phyloP scores from a whole-genome alignment of 2,113 vertebrate genomes.

The Mystacornis crossleyi region DNA sequence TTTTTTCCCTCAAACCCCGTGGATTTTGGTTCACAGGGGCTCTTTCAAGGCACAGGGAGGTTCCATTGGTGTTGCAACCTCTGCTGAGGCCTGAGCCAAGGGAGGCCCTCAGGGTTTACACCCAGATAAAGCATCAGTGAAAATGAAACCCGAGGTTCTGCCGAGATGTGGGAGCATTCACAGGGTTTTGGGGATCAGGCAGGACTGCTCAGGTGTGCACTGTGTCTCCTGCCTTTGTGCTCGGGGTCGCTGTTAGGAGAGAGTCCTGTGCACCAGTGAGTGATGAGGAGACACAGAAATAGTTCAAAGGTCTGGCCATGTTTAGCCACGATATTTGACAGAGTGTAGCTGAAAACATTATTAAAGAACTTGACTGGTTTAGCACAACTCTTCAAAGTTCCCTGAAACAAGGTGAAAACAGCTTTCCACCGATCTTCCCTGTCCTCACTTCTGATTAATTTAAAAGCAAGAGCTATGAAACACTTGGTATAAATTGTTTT shows the following conservation, averaged over 20 bases:
- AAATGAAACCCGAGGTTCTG: background rate
- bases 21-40: background rate
- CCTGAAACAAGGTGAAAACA: background rate
- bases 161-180: background rate
- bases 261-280: background rate
- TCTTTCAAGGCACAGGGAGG: background rate
- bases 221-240: background rate
- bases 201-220: background rate
- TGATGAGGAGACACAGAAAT: constrained; percentile 6
- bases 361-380: background rate
- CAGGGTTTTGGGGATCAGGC: background rate
- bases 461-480: background rate
- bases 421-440: background rate
- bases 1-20: background rate
- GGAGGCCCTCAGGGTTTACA: background rate
- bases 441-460: background rate
- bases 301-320: background rate
- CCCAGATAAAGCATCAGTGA: background rate
- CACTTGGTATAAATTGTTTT: background rate
- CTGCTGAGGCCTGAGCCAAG: background rate
- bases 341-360: constrained; percentile 13
- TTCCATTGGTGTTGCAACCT: background rate
- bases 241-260: background rate
- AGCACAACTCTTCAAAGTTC: background rate
- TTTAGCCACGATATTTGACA: background rate